Evolutionary conservation across 2,797 vertebrate genomes (phyloP).

Genomic region (Schizopygopsis malacanthus): DNA sequence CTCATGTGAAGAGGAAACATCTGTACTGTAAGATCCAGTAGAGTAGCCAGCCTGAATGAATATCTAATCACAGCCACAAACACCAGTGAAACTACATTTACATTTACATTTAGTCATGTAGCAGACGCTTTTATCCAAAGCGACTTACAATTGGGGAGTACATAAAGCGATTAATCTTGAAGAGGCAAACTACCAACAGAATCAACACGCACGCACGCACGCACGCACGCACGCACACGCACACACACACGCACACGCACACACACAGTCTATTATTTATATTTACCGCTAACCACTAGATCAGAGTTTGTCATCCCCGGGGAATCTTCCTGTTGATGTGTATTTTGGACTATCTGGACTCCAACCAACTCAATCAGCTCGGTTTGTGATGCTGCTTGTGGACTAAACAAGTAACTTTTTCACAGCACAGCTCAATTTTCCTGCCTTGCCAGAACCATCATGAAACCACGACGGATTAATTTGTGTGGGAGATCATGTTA

Average conservation of each 20-base stretch:
- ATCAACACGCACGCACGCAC: background rate
- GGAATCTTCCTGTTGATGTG: constrained; percentile 16
- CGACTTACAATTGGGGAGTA: too few relatives aligned
- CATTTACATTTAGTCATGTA: too few relatives aligned
- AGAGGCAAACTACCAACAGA: background rate
- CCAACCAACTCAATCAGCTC: constrained; percentile 62
- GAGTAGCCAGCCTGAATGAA: constrained; percentile 33
- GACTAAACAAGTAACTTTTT: constrained; percentile 63
- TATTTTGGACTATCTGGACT: constrained; percentile 52
- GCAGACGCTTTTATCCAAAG: too few relatives aligned
- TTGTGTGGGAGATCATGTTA: constrained; percentile 69
- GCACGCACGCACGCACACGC: background rate
- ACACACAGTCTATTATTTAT: background rate
- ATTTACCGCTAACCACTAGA: constrained; percentile 9
- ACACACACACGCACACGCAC: background rate
- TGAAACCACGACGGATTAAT: constrained; percentile 66
- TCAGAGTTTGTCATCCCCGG: constrained; percentile 16
- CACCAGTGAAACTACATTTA: constrained; percentile 20
- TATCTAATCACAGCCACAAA: constrained; percentile 20
- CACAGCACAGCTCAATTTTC: constrained; percentile 64
- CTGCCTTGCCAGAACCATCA: constrained; percentile 59
- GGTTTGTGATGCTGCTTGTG: constrained; percentile 28
- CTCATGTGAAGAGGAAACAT: constrained; percentile 31
- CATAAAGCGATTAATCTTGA: too few relatives aligned
- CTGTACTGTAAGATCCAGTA: constrained; percentile 20